These are phyloP conservation scores for Cetonia aurata DNA, from an alignment of 2,888 invertebrate genomes.

Conservation along the genomic window DNA sequence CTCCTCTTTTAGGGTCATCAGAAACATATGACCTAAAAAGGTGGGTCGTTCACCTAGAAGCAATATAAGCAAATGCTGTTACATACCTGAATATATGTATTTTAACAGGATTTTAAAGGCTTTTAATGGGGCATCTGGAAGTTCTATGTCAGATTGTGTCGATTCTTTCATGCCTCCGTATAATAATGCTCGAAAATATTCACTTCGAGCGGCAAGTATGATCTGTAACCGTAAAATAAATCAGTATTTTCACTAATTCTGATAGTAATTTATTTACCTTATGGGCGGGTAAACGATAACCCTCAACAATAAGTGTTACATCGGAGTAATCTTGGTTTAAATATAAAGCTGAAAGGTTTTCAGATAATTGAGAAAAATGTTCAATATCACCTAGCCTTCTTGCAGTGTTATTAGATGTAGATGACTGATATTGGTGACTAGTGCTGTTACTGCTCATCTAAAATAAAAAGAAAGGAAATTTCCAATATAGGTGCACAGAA, in stretches of 20 bases:
- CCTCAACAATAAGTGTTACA: slow-evolving; percentile 89
- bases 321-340: slow-evolving; percentile 92
- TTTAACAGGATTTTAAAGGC: slow-evolving; percentile 91
- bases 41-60: not conserved
- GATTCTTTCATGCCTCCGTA: slow-evolving; percentile 85
- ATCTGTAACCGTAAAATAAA: slow-evolving; percentile 67
- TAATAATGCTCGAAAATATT: slow-evolving; percentile 91
- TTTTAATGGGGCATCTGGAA: slow-evolving; percentile 85
- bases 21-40: slow-evolving; percentile 73
- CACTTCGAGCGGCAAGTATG: slow-evolving; percentile 94
- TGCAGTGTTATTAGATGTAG: slow-evolving; percentile 52
- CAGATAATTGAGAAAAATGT: slow-evolving; percentile 80
- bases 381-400: slow-evolving; percentile 74
- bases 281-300: slow-evolving; percentile 77
- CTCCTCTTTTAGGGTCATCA: slow-evolving; percentile 76
- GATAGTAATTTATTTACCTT: slow-evolving; percentile 65
- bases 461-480: slow-evolving; percentile 30
- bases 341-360: slow-evolving; percentile 88
- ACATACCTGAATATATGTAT: slow-evolving; percentile 93
- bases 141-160: slow-evolving; percentile 82
- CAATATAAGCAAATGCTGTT: slow-evolving; percentile 6
- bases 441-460: slow-evolving; percentile 59
- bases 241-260: slow-evolving; percentile 2
- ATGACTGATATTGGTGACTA: slow-evolving; percentile 62
- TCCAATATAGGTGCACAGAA: not conserved